Conservation (phyloP, 2,113 vertebrate species). For the Eolophus roseicapilla region DNA sequence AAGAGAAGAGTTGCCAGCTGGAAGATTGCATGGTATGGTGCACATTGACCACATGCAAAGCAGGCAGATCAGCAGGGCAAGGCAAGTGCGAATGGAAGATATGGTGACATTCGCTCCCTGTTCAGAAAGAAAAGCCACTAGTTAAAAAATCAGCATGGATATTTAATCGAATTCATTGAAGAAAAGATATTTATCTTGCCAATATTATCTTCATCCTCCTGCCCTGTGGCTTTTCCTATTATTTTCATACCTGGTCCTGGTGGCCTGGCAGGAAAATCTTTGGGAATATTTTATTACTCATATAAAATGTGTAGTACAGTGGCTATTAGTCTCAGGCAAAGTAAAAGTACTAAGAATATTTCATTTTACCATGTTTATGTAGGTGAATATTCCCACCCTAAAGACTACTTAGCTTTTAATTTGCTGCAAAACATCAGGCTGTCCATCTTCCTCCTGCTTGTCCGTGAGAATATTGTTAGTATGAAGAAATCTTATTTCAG, state of each 20-base stretch:
- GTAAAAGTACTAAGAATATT: not conserved
- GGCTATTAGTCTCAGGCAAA: not conserved
- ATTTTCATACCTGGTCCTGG: not conserved
- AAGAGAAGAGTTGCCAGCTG: not conserved
- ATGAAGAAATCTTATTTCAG: not conserved
- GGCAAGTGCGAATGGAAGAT: not conserved
- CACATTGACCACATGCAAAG: not conserved
- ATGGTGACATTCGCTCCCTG: fast-evolving
- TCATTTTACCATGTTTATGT: not conserved
- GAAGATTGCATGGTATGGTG: fast-evolving
- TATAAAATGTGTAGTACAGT: not conserved
- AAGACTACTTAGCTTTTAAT: not conserved
- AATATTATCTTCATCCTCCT: not conserved
- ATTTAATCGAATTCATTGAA: not conserved
- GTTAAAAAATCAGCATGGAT: not conserved
- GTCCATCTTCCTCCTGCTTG: not conserved
- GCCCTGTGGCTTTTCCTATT: not conserved
- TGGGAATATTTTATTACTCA: not conserved
- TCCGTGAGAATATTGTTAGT: not conserved
- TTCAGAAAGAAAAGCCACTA: not conserved
- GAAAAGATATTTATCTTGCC: not conserved
- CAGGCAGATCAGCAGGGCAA: not conserved
- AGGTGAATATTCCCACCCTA: not conserved
- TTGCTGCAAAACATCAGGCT: not conserved
- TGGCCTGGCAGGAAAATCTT: not conserved